Percentiles rank a stretch among this genome's conserved stretches.
These are phyloP conservation scores for Zaprionus capensis DNA, from an alignment of 1,140 invertebrate species.

Conservation along the genomic window DNA sequence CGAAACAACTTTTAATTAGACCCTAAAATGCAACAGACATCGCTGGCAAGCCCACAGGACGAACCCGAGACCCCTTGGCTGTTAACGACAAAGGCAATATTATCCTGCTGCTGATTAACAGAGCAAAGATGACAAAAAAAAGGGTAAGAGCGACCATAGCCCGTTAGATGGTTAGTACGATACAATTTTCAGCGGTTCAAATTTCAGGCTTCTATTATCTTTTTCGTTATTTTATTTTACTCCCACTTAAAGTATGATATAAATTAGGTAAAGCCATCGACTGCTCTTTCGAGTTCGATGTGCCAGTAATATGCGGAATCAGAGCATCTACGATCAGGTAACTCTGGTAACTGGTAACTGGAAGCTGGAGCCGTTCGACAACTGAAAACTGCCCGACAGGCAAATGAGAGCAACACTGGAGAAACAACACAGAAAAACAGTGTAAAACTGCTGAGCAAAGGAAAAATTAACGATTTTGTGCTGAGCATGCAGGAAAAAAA, in stretches of 20 bases:
- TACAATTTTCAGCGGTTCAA: not conserved
- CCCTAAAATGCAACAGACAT: slow-evolving; percentile 62
- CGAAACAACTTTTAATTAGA: slow-evolving; percentile 71
- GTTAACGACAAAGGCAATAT: slow-evolving; percentile 22
- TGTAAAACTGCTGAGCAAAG: slow-evolving; percentile 62
- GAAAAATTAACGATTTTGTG: slow-evolving; percentile 75
- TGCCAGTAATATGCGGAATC: slow-evolving; percentile 30
- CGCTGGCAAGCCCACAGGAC: not conserved
- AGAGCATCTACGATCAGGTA: slow-evolving; percentile 36
- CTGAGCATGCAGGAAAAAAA: slow-evolving; percentile 63
- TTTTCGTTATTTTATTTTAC: not conserved
- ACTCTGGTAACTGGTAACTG: slow-evolving; percentile 47
- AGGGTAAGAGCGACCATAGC: not conserved
- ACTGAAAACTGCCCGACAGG: slow-evolving; percentile 53
- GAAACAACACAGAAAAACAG: slow-evolving; percentile 44
- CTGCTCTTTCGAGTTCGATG: slow-evolving; percentile 17
- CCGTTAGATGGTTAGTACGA: not conserved
- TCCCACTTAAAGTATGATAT: not conserved
- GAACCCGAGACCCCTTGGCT: slow-evolving; percentile 15
- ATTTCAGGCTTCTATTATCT: not conserved
- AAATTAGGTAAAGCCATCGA: not conserved
- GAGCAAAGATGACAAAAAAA: slow-evolving; percentile 1
- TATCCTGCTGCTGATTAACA: slow-evolving; percentile 35
- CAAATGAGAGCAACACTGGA: slow-evolving; percentile 32
- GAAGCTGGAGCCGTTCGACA: slow-evolving; percentile 58